A percentile compares a stretch with the other conserved stretches of the same genome.
Evolutionary conservation across 2,797 vertebrate genomes (phyloP).

Genomic region (Gila robusta): DNA sequence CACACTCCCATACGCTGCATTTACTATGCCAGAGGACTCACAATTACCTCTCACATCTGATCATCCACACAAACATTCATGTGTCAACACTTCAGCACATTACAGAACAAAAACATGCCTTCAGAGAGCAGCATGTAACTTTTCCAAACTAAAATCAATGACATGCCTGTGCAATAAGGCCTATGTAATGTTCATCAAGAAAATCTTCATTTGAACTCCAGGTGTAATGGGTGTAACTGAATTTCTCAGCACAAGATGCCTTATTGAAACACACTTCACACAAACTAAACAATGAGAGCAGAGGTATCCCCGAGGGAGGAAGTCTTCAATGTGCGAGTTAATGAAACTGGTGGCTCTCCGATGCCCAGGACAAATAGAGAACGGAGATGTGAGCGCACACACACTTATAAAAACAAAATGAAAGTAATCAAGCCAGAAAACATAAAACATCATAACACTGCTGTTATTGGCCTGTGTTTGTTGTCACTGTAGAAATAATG

Average conservation of each 20-base stretch:
- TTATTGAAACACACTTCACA: background rate
- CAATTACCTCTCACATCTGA: conserved; percentile 49
- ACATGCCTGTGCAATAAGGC: background rate
- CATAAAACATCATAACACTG: conserved; percentile 19
- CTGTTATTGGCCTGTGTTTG: background rate
- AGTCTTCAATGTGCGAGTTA: conserved; percentile 5
- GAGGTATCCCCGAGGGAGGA: background rate
- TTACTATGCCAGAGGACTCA: conserved; percentile 58
- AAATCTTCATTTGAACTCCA: background rate
- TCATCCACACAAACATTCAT: conserved; percentile 39
- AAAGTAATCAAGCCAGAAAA: conserved; percentile 12
- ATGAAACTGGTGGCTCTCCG: conserved; percentile 17
- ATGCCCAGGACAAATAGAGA: conserved; percentile 13
- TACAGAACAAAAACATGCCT: background rate
- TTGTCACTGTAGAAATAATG: background rate
- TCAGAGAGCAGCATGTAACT: conserved; percentile 3
- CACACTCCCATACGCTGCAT: conserved; percentile 39
- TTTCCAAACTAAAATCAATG: background rate
- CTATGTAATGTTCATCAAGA: background rate
- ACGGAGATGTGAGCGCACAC: background rate
- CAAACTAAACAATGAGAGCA: background rate
- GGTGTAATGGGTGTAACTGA: conserved; percentile 1
- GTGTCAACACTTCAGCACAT: conserved; percentile 31
- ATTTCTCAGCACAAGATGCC: background rate
- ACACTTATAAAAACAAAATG: background rate